These are phyloP conservation scores for Lucifuga dentata DNA, from an alignment of 2,113 vertebrate genomes.

Conservation along the genomic window DNA sequence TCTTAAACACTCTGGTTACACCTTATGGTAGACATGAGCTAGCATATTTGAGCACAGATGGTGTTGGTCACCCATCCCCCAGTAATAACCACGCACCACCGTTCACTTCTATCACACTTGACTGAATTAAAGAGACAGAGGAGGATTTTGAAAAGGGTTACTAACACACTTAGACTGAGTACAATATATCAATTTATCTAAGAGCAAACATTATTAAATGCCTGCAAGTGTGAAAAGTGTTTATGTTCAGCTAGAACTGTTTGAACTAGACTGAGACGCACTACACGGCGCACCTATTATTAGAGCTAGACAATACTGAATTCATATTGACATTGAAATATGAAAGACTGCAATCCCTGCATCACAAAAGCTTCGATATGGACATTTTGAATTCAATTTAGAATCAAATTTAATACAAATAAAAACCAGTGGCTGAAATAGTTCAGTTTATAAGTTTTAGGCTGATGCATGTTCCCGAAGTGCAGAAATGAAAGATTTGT, in stretches of 20 bases:
- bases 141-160: conserved; percentile 43
- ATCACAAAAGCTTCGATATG: background rate
- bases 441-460: background rate
- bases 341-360: background rate
- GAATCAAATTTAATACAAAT: too few species aligned
- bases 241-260: conserved; percentile 18
- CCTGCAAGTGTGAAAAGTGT: conserved; percentile 10
- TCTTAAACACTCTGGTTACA: conserved; percentile 55
- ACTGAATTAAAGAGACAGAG: conserved; percentile 46
- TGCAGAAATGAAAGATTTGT: background rate
- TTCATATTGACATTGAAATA: conserved; percentile 30
- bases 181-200: conserved; percentile 15
- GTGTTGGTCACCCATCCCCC: conserved; percentile 46
- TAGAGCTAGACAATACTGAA: conserved; percentile 13
- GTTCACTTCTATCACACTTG: conserved; percentile 54
- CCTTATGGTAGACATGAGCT: conserved; percentile 58
- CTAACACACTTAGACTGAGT: conserved; percentile 11
- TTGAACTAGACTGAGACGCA: background rate
- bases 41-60: conserved; percentile 70
- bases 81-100: conserved; percentile 38
- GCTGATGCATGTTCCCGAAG: background rate
- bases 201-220: conserved; percentile 20
- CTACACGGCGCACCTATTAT: background rate
- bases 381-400: background rate
- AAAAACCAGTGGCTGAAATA: background rate